These are phyloP conservation scores for Oligia strigilis DNA, from an alignment of 2,888 invertebrate genomes.

Conservation along the genomic window DNA sequence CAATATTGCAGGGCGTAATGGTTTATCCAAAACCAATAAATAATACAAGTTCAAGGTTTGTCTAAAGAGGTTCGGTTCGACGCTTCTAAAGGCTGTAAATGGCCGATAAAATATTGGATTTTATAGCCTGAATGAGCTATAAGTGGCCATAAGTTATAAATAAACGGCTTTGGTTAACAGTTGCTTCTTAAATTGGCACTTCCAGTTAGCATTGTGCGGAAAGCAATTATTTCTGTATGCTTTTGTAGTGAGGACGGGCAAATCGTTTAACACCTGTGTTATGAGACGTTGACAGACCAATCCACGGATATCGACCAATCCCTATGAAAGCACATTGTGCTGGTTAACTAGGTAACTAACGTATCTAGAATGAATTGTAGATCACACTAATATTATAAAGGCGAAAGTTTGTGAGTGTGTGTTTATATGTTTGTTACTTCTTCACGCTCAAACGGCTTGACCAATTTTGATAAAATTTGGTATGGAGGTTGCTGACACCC, in stretches of 20 bases:
- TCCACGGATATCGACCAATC: neutral
- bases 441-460: too few relatives aligned
- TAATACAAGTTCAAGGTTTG: constrained; percentile 30
- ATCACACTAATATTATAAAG: too few relatives aligned
- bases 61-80: constrained; percentile 27
- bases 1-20: neutral
- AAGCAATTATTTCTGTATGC: constrained; percentile 14
- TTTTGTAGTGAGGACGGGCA: neutral
- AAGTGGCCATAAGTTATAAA: constrained; percentile 47
- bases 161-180: constrained; percentile 37
- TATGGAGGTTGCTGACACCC: too few relatives aligned
- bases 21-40: neutral
- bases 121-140: constrained; percentile 51
- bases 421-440: too few relatives aligned
- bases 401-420: too few relatives aligned
- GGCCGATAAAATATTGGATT: constrained; percentile 52
- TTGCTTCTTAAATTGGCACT: constrained; percentile 45
- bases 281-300: neutral
- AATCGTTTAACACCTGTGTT: constrained; percentile 25
- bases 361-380: neutral
- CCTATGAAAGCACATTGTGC: constrained; percentile 2
- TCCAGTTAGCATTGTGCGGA: constrained; percentile 15
- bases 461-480: too few relatives aligned
- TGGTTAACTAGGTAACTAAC: neutral
- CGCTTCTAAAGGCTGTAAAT: constrained; percentile 34